A percentile compares a stretch with the other conserved stretches of the same genome.
Evolutionary conservation across 2,888 invertebrate species (phyloP).

Genomic region (Stenoptilia bipunctidactyla): DNA sequence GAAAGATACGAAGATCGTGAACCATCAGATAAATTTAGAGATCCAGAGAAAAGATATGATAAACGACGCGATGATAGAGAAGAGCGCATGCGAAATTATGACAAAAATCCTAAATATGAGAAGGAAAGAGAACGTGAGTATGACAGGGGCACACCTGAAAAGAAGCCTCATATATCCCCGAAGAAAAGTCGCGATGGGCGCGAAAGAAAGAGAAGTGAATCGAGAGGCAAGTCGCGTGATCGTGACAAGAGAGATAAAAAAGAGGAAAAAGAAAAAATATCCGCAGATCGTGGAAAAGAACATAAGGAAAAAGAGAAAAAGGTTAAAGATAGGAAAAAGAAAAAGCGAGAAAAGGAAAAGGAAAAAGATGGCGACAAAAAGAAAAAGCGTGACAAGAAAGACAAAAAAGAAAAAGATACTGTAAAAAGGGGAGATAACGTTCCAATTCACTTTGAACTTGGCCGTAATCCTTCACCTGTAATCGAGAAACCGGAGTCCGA

Average conservation of each 20-base stretch:
- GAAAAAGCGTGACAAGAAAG: constrained; percentile 66
- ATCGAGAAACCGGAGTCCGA: no score
- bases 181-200: constrained; percentile 46
- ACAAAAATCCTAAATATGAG: constrained; percentile 45
- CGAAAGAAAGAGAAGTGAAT: constrained; percentile 57
- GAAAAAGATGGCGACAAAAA: constrained; percentile 65
- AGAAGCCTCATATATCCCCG: constrained; percentile 45
- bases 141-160: constrained; percentile 52
- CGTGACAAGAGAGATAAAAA: constrained; percentile 69
- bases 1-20: constrained; percentile 54
- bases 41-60: constrained; percentile 25
- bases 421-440: constrained; percentile 35
- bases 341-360: constrained; percentile 47
- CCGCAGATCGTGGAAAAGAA: constrained; percentile 59
- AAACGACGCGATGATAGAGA: constrained; percentile 32
- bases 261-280: constrained; percentile 56
- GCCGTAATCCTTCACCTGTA: no score
- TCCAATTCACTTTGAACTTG: constrained; percentile 15
- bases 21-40: constrained; percentile 5
- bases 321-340: constrained; percentile 56
- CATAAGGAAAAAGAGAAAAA: constrained; percentile 72
- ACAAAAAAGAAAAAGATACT: constrained; percentile 65
- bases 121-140: constrained; percentile 51
- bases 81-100: constrained; percentile 37
- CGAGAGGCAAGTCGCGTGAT: constrained; percentile 57